Conservation (phyloP, 2,797 vertebrate genomes). For the Staurois parvus region DNA sequence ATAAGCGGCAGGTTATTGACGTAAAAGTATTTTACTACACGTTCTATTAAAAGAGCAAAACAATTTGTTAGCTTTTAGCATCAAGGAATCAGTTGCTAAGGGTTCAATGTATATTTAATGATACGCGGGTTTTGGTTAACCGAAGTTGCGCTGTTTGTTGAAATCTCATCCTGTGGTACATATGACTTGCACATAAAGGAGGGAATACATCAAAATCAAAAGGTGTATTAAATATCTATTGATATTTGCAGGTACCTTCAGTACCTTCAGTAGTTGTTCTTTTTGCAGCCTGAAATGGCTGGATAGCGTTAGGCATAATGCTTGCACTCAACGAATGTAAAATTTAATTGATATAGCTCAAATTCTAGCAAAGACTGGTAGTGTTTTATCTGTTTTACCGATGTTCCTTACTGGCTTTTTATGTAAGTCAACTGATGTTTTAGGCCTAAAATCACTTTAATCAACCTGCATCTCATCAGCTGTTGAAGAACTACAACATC, state of each 20-base stretch:
- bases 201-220: neutral
- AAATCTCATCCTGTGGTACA: neutral
- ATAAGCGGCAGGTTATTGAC: neutral
- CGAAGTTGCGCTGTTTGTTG: neutral
- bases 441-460: neutral
- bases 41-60: neutral
- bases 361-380: neutral
- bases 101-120: conserved; percentile 31
- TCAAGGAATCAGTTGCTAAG: neutral
- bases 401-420: neutral
- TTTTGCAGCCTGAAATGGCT: neutral
- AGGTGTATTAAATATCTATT: neutral
- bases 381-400: neutral
- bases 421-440: neutral
- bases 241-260: neutral
- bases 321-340: neutral
- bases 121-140: neutral
- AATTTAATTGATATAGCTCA: neutral
- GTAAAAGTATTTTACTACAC: neutral
- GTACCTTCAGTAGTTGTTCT: neutral
- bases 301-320: no score
- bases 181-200: neutral
- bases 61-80: conserved; percentile 26
- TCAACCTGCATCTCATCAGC: neutral
- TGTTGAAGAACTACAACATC: neutral